Evolutionary conservation across 2,797 vertebrate genomes (phyloP).

Genomic region (Hyperoplus lanceolatus): DNA sequence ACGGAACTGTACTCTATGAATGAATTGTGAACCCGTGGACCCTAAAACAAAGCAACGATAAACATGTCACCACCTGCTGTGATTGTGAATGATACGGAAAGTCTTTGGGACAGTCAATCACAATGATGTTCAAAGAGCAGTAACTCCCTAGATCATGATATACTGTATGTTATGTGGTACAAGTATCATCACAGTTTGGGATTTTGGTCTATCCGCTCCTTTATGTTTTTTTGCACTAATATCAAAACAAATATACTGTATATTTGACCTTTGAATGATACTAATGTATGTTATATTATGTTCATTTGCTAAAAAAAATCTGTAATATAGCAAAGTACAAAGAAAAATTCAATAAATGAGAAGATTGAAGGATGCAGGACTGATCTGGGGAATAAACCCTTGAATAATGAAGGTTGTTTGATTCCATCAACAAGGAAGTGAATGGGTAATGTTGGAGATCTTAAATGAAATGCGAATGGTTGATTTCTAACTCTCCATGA

Average conservation of each 20-base stretch:
- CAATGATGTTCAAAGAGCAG: slow-evolving; percentile 23
- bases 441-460: slow-evolving; percentile 29
- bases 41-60: slow-evolving; percentile 51
- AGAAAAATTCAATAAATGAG: neutral
- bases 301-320: neutral
- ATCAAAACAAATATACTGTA: too few relatives aligned
- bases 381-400: slow-evolving; percentile 18
- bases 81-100: slow-evolving; percentile 16
- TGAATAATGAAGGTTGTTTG: slow-evolving; percentile 24
- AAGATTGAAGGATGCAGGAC: neutral
- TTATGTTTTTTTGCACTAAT: too few relatives aligned
- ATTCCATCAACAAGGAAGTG: neutral
- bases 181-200: neutral
- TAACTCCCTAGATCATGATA: slow-evolving; percentile 18
- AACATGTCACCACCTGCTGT: slow-evolving; percentile 40
- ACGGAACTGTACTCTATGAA: slow-evolving; percentile 57
- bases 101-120: slow-evolving; percentile 39
- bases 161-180: neutral
- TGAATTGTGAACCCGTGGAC: slow-evolving; percentile 59
- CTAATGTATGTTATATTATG: neutral
- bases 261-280: too few relatives aligned
- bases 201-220: too few relatives aligned
- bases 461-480: slow-evolving; percentile 40
- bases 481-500: slow-evolving; percentile 38
- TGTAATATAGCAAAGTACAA: neutral